Evolutionary conservation across 2,113 vertebrate genomes (phyloP).

Genomic region (Corythaixoides concolor): DNA sequence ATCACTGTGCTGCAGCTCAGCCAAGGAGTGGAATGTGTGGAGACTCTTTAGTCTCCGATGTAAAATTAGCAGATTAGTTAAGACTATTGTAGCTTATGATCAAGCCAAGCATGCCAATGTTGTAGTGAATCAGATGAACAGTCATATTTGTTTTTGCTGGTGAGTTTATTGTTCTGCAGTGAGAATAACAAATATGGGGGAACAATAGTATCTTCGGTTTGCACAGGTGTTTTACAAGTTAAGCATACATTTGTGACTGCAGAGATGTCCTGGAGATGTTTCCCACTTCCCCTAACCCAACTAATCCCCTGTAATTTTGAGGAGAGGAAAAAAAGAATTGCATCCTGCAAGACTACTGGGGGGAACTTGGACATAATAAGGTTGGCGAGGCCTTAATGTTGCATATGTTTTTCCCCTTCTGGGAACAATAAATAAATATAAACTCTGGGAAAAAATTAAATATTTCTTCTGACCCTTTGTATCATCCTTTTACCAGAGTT

Average conservation of each 20-base stretch:
- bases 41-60: not conserved
- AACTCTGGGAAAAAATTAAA: not conserved
- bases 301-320: not conserved
- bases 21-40: not conserved
- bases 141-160: not conserved
- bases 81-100: not conserved
- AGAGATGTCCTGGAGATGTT: not conserved
- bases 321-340: not conserved
- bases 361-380: fast-evolving
- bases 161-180: not conserved
- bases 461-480: not conserved
- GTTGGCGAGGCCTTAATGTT: not conserved
- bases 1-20: not conserved
- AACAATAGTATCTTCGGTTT: not conserved
- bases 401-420: not conserved
- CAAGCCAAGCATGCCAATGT: not conserved
- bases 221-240: not conserved
- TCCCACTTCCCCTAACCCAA: not conserved
- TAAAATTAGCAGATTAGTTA: not conserved
- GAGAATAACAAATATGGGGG: not conserved
- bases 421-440: not conserved
- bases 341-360: not conserved
- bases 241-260: not conserved
- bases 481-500: not conserved
- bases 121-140: not conserved